Percentiles rank a stretch among this genome's conserved stretches.
These are phyloP conservation scores for Lates calcarifer DNA, from an alignment of 2,113 vertebrate species.

Conservation along the genomic window DNA sequence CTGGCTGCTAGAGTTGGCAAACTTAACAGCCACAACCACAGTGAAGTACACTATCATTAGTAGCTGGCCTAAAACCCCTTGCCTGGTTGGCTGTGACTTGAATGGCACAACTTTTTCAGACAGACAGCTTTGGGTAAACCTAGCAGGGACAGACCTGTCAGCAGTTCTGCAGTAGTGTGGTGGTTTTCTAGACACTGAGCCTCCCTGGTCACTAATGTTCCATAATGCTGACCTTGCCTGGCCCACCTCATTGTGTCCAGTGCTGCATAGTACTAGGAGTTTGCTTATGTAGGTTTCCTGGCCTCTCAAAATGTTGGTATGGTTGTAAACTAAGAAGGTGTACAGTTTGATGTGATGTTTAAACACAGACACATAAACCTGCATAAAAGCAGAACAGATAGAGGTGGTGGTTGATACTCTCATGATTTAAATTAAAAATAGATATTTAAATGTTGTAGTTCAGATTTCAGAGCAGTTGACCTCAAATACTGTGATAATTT, in stretches of 20 bases:
- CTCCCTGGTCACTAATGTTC: slow-evolving; percentile 61
- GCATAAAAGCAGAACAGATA: background rate
- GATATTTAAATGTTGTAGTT: no score
- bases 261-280: slow-evolving; percentile 30
- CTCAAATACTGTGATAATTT: no score
- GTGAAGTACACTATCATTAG: background rate
- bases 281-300: background rate
- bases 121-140: slow-evolving; percentile 64
- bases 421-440: no score
- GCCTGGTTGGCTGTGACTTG: slow-evolving; percentile 34
- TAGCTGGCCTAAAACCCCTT: slow-evolving; percentile 7
- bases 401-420: background rate
- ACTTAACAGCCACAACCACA: background rate
- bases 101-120: slow-evolving; percentile 44
- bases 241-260: slow-evolving; percentile 71
- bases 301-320: slow-evolving; percentile 4
- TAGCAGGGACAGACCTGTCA: slow-evolving; percentile 74
- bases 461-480: no score
- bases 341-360: background rate
- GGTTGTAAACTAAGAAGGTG: background rate
- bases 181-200: slow-evolving; percentile 63
- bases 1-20: background rate
- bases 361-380: background rate
- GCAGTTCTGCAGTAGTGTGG: slow-evolving; percentile 74
- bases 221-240: slow-evolving; percentile 78